Evolutionary conservation across 2,888 invertebrate genomes (phyloP).

Genomic region (Thysanoteuthis rhombus): DNA sequence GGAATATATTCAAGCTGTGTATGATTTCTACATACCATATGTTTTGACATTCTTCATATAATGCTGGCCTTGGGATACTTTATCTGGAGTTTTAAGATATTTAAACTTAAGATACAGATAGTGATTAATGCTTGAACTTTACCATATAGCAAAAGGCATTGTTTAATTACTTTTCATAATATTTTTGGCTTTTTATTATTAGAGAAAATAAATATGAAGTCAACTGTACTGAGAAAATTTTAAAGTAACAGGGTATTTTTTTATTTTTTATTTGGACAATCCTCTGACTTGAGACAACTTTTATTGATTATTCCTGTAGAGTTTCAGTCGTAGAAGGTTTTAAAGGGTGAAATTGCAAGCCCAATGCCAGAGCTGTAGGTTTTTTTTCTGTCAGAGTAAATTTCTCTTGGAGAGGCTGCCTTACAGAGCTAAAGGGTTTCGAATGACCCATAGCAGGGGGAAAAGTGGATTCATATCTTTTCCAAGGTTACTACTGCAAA

Average conservation of each 20-base stretch:
- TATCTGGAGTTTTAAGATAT: conserved; percentile 12
- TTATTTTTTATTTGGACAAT: too few relatives aligned
- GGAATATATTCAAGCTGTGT: neutral
- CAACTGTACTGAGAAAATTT: neutral
- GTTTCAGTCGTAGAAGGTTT: too few relatives aligned
- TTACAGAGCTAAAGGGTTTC: too few relatives aligned
- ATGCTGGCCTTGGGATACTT: neutral
- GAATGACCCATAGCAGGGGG: too few relatives aligned
- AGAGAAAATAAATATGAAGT: neutral
- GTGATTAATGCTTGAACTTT: neutral
- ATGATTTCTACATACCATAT: neutral
- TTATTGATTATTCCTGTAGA: too few relatives aligned
- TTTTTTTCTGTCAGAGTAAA: too few relatives aligned
- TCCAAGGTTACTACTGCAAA: too few relatives aligned
- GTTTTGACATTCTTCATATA: neutral
- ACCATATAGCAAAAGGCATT: neutral
- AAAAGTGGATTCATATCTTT: too few relatives aligned
- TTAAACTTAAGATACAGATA: neutral
- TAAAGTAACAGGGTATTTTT: neutral
- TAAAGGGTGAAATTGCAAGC: too few relatives aligned
- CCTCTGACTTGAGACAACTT: too few relatives aligned
- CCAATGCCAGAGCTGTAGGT: too few relatives aligned
- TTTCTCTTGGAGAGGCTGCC: too few relatives aligned
- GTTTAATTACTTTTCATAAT: neutral
- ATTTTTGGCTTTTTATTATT: neutral